A percentile compares a stretch with the other conserved stretches of the same genome.
These are phyloP conservation scores for Enteromius paludinosus DNA, from an alignment of 2,797 vertebrate genomes.

Conservation along the genomic window DNA sequence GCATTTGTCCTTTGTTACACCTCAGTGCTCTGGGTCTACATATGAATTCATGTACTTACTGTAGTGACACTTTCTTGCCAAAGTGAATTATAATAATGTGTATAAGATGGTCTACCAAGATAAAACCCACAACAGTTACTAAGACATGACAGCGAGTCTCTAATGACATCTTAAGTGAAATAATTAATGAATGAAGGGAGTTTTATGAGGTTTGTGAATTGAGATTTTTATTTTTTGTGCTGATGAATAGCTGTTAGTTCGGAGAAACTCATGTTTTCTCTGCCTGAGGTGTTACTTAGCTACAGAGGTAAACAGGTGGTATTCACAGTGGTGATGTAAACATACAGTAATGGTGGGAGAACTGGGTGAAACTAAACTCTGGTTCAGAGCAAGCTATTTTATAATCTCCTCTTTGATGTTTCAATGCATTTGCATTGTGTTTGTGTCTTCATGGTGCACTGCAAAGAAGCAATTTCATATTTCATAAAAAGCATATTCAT, in stretches of 20 bases:
- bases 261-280: not conserved
- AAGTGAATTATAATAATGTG: not conserved
- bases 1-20: conserved; percentile 1
- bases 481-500: too few relatives aligned
- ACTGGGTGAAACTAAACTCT: not conserved
- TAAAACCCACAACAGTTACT: not conserved
- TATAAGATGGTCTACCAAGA: not conserved
- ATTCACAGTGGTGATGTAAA: not conserved
- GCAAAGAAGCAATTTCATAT: too few relatives aligned
- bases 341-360: not conserved
- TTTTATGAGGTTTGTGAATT: not conserved
- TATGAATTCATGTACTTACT: not conserved
- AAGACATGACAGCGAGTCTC: not conserved
- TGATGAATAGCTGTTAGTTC: not conserved
- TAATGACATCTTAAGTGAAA: not conserved
- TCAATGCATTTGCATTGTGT: too few relatives aligned
- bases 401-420: not conserved
- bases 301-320: not conserved
- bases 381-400: not conserved
- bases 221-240: not conserved
- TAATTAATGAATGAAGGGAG: not conserved
- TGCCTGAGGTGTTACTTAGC: not conserved
- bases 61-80: not conserved
- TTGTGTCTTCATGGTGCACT: too few relatives aligned
- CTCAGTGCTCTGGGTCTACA: not conserved